Base-by-base conservation (phyloP, 2,797 vertebrate species). In the Argyrosomus regius region DNA sequence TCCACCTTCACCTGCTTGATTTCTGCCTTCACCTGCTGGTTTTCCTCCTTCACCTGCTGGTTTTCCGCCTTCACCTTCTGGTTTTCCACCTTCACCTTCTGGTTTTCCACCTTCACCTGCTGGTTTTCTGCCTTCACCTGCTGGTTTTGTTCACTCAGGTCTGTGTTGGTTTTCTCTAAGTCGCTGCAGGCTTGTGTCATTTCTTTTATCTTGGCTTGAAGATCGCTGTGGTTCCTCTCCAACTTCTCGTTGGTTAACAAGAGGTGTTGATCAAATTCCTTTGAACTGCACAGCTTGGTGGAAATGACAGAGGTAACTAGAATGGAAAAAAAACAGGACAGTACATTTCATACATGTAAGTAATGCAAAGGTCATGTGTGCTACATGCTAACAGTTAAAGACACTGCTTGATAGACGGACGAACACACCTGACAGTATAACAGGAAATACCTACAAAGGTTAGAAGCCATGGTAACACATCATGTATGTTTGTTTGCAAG, bases 291-390 rank as follows among this genome's bases (percentile, higher is more conserved):
- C n/a, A 75, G 62, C 28, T 39, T 65, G 14, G 26, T 3, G 10
- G 72, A 28, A 20, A 75, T 18, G 53, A 58, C 72, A 20, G 28
- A 10, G 1, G 72, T 75, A 66, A 49, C 62, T 75, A n/a, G 20
- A 50, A 50, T 43, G 52, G 24, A 16, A 17, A 56, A 61, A 53
- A 10, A 50, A 17, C 11, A 11, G 2, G 12, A 43, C 43, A 43
- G 43, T 5, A 56, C 6, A 17, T 26, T 26, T 26, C 22, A 24
- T 24, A 54, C n/a, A 54, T 22, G 14, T n/a, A 24, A 13, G 22
- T 5, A 24, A 54, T 54, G 24, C 52, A 49, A 49, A 49, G 48
- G 49, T 52, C 4, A 11, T n/a, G 11, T 52, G 9, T 52, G 20
- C 11, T n/a, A 52, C 9, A n/a, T 52, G 9, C 49, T 22, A 52